phyloP scores from a whole-genome alignment of 2,888 invertebrate genomes.

The Heliconius aoede region DNA sequence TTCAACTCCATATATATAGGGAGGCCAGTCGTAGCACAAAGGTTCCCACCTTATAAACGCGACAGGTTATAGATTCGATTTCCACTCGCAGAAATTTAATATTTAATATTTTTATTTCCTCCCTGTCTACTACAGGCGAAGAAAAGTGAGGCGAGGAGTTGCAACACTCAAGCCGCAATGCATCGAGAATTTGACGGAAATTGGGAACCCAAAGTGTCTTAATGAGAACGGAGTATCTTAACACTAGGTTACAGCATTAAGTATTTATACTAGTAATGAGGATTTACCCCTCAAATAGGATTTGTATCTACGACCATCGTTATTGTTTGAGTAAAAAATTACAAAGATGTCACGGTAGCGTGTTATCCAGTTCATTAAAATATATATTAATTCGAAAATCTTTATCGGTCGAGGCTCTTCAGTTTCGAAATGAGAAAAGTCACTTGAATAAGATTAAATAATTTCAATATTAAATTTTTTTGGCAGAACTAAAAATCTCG shows the following conservation, averaged over 20 bases:
- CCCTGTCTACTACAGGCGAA: no score
- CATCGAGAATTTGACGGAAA: neutral
- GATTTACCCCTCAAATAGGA: no score
- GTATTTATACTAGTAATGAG: no score
- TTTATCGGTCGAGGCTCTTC: neutral
- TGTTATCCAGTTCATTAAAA: neutral
- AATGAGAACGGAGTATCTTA: neutral
- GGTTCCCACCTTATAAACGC: neutral
- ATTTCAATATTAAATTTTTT: conserved; percentile 7
- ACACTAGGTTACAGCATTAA: neutral
- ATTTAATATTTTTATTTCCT: no score
- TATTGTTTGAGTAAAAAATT: no score
- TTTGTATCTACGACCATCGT: no score
- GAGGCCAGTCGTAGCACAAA: no score
- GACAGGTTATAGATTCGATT: neutral
- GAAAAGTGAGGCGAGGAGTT: no score
- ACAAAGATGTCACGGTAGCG: no score
- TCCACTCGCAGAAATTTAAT: neutral
- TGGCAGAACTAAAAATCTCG: neutral
- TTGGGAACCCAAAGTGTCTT: neutral
- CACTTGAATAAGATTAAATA: neutral
- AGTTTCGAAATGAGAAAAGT: neutral
- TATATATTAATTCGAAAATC: conserved; percentile 10
- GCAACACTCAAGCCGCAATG: no score
- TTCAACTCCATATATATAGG: no score